Percentiles rank a stretch among this genome's conserved stretches.
These are phyloP conservation scores for Forficula auricularia DNA, from an alignment of 1,140 invertebrate genomes.

Conservation along the genomic window DNA sequence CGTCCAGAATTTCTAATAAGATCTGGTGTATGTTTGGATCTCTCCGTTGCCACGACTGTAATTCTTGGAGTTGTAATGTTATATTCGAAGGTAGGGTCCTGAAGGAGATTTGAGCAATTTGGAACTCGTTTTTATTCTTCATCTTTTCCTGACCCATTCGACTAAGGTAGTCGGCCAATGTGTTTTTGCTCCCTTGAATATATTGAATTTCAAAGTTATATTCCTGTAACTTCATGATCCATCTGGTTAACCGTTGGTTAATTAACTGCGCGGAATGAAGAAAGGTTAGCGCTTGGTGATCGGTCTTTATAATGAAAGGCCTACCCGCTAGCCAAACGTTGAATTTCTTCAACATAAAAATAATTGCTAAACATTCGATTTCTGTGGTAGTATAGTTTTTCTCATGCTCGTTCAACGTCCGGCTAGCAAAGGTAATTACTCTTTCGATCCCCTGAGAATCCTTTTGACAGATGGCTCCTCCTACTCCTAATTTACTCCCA, in stretches of 20 bases:
- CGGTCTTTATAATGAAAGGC: slow-evolving; percentile 25
- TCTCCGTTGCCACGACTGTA: no score
- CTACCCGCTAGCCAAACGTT: slow-evolving; percentile 23
- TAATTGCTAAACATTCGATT: slow-evolving; percentile 31
- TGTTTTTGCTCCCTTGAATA: no score
- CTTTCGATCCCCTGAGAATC: slow-evolving; percentile 10
- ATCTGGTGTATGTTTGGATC: no score
- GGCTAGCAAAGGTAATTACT: slow-evolving; percentile 18
- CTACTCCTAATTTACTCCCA: slow-evolving; percentile 9
- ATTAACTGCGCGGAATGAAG: slow-evolving; percentile 20
- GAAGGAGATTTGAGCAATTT: no score
- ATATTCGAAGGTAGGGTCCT: no score
- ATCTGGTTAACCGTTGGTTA: slow-evolving; percentile 27
- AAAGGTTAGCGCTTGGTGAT: slow-evolving; percentile 22
- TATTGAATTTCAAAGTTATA: slow-evolving; percentile 14
- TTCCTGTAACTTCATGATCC: slow-evolving; percentile 24
- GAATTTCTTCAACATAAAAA: slow-evolving; percentile 25
- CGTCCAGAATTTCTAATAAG: no score
- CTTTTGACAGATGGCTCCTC: slow-evolving; percentile 15
- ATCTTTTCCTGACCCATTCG: no score
- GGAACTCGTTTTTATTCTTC: no score
- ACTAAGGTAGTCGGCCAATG: no score
- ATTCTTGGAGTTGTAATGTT: no score
- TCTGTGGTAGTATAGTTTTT: slow-evolving; percentile 25
- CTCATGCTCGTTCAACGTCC: slow-evolving; percentile 14